Conservation (phyloP, 2,888 invertebrate species). For the Tryphoninae sp. region DNA sequence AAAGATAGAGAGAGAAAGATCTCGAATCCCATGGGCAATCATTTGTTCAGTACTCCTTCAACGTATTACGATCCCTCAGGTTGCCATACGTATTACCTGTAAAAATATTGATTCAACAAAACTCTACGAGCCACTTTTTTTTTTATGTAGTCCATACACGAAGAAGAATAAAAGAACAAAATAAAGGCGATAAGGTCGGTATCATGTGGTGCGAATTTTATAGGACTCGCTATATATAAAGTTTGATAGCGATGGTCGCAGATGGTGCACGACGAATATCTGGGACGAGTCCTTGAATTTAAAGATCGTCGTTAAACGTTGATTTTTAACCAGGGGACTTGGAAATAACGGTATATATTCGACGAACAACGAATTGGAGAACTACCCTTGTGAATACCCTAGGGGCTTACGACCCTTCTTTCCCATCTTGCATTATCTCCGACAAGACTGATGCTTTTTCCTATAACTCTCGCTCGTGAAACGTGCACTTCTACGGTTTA, state of each 20-base stretch:
- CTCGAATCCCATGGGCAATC: neutral
- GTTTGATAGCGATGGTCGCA: too few species aligned
- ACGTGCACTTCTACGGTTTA: neutral
- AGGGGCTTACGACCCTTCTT: neutral
- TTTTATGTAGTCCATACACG: too few species aligned
- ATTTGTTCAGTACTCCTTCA: neutral
- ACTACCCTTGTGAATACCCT: neutral
- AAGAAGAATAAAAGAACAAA: too few species aligned
- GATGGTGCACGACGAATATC: too few species aligned
- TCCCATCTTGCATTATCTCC: neutral
- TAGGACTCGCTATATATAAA: too few species aligned
- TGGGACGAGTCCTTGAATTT: too few species aligned
- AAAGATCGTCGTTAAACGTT: too few species aligned
- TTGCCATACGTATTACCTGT: neutral
- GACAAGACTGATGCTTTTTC: neutral
- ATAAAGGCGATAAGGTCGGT: too few species aligned
- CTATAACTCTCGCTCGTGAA: conserved; percentile 13
- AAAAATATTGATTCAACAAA: neutral
- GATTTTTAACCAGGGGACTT: neutral
- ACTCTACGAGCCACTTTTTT: neutral
- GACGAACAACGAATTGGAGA: neutral
- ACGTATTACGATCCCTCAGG: neutral
- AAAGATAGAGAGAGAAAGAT: neutral
- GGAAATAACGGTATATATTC: neutral
- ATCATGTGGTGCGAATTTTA: too few species aligned